Conservation (phyloP, 1,140 invertebrate genomes). For the Drosophila varians region DNA sequence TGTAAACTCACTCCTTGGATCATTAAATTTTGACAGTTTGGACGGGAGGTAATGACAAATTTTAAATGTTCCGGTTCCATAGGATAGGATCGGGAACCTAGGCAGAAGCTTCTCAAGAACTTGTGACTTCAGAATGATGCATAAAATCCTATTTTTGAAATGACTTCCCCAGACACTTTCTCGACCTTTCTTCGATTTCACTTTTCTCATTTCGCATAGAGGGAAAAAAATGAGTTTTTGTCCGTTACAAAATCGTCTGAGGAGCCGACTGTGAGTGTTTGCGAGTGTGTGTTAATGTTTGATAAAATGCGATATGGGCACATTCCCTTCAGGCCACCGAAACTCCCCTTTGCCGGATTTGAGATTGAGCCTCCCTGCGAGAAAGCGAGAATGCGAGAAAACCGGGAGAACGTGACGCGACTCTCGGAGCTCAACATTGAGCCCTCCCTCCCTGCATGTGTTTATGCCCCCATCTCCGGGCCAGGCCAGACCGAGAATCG, state of each 20-base stretch:
- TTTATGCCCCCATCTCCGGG: constrained; percentile 20
- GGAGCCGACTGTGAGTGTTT: constrained; percentile 21
- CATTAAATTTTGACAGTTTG: constrained; percentile 11
- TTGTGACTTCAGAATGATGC: background rate
- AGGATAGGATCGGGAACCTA: too few species aligned
- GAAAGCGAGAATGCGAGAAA: constrained; percentile 17
- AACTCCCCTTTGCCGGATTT: constrained; percentile 53
- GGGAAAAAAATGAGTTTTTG: constrained; percentile 62
- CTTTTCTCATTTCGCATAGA: constrained; percentile 4
- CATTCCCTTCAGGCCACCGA: constrained; percentile 64
- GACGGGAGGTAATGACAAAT: background rate
- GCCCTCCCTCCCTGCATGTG: constrained; percentile 32
- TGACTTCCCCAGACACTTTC: background rate
- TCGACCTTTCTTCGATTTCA: constrained; percentile 2
- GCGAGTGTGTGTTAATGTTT: constrained; percentile 75
- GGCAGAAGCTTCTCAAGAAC: background rate
- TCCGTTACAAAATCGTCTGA: constrained; percentile 73
- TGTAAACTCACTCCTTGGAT: constrained; percentile 32
- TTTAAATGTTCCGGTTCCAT: background rate
- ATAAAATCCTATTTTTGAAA: background rate
- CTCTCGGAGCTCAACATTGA: constrained; percentile 57
- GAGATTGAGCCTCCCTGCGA: constrained; percentile 24
- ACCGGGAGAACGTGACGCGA: constrained; percentile 62
- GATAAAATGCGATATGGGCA: constrained; percentile 82
- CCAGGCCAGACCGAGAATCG: constrained; percentile 13